These are phyloP conservation scores for Poeciliopsis gracilis DNA, from an alignment of 2,797 vertebrate genomes.

Conservation along the genomic window DNA sequence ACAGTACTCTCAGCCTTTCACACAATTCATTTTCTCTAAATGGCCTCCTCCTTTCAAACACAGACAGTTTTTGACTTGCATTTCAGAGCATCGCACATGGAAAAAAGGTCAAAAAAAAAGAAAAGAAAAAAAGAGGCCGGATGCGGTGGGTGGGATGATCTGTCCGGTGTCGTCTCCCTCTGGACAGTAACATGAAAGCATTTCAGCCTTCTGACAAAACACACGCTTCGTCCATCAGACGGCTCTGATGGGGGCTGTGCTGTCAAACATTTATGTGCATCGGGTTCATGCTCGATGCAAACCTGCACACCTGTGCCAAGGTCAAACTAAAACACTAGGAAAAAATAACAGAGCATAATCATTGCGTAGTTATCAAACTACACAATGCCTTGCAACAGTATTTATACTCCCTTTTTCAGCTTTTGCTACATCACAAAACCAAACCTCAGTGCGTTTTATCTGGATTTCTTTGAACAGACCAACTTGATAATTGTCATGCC, in stretches of 20 bases:
- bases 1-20: slow-evolving; percentile 23
- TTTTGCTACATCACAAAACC: not conserved
- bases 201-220: slow-evolving; percentile 18
- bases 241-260: not conserved
- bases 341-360: not conserved
- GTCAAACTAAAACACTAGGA: not conserved
- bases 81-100: slow-evolving; percentile 7
- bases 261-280: slow-evolving; percentile 19
- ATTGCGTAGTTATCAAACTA: too few relatives aligned
- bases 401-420: not conserved
- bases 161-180: slow-evolving; percentile 30
- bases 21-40: slow-evolving; percentile 17
- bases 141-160: slow-evolving; percentile 35
- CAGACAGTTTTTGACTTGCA: slow-evolving; percentile 9
- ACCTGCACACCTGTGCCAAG: not conserved
- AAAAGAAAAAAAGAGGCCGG: slow-evolving; percentile 25
- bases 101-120: slow-evolving; percentile 5
- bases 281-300: not conserved
- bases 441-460: not conserved
- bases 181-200: slow-evolving; percentile 34
- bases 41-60: slow-evolving; percentile 4
- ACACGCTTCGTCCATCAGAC: slow-evolving; percentile 6
- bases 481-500: not conserved
- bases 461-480: not conserved
- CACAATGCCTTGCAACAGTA: not conserved